Evolutionary conservation across 2,113 vertebrate species (phyloP), one percentile per base, ranked within the genome.

Genomic region (Neodontobutis hainanensis): DNA sequence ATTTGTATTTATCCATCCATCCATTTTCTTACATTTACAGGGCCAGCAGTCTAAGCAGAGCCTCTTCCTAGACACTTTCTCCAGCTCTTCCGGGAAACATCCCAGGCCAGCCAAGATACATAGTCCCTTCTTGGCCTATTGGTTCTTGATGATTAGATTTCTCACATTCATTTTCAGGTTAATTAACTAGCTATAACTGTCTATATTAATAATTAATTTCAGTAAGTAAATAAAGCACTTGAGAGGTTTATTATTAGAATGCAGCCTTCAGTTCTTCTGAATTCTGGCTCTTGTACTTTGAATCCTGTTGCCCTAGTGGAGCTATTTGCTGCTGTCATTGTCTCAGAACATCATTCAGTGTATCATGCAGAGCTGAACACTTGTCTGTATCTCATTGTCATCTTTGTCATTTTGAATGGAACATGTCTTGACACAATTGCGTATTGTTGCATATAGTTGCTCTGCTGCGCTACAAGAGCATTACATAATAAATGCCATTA

Each of bases 121-220:
- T 27, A 27, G 19, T 27, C 19, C 19, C 19, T 27, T 27, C 19
- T 2, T 27, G 19, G 3, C 19, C 19, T 27, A 27, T 27, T 27
- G 1, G 19, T 27, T 27, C 19, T 27, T 27, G 19, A 27, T n/a
- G n/a, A n/a, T n/a, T n/a, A n/a, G n/a, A n/a, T 27, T 27, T 27
- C 19, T 27, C 19, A 3, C 3, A 27, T 27, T 27, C 19, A 27
- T 27, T 27, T 27, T 27, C 19, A 27, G 19, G 3, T 27, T 27
- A 27, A 27, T 3, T 27, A 27, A 27, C 19, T 27, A 27, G 19
- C 19, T 27, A 27, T 52, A 47, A 14, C 44, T 32, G 60, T 48
- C 44, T 45, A 4, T 10, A 65, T 56, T 69, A 72, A 71, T 77
- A 27, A 49, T 71, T 44, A 27, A 42, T 73, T 67, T 72, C 56